phyloP scores from a whole-genome alignment of 2,888 invertebrate genomes.

The Pristionchus maxplancki region DNA sequence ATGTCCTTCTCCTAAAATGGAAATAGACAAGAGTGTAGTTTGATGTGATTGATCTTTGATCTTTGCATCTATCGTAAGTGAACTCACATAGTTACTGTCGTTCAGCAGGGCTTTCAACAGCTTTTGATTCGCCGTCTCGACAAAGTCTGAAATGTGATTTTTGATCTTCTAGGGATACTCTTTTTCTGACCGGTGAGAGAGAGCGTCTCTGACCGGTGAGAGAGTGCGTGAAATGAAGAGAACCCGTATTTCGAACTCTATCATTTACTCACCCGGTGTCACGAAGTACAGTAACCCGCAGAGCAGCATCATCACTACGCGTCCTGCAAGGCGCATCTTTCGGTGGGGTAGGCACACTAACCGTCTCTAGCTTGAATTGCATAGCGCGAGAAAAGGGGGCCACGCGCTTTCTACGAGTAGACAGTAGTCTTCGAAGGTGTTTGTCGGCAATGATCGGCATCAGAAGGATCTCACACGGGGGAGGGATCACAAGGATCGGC shows the following conservation, averaged over 20 bases:
- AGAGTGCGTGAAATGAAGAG: not conserved
- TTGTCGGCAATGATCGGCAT: not conserved
- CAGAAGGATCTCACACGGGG: not conserved
- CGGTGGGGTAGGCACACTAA: not conserved
- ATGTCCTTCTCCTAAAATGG: slow-evolving; percentile 37
- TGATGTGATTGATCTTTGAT: not conserved
- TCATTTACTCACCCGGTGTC: not conserved
- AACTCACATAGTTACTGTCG: slow-evolving; percentile 26
- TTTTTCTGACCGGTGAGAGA: not conserved
- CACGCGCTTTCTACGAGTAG: slow-evolving; percentile 9
- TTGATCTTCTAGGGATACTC: no score
- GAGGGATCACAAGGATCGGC: not conserved
- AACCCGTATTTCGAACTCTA: not conserved
- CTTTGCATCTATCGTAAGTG: not conserved
- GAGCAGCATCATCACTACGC: not conserved
- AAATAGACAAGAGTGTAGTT: no score
- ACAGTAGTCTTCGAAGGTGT: slow-evolving; percentile 17
- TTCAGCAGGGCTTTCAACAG: slow-evolving; percentile 29
- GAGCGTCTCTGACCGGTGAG: not conserved
- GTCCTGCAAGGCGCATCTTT: slow-evolving; percentile 17
- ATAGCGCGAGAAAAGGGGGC: not conserved
- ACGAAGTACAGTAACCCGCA: not conserved
- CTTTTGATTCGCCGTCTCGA: slow-evolving; percentile 37
- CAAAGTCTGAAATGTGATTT: slow-evolving; percentile 9
- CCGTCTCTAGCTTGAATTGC: not conserved